A percentile compares a stretch with the other conserved stretches of the same genome.
These are phyloP conservation scores for Lithophane semibrunnea DNA, from an alignment of 2,888 invertebrate species.

Conservation along the genomic window DNA sequence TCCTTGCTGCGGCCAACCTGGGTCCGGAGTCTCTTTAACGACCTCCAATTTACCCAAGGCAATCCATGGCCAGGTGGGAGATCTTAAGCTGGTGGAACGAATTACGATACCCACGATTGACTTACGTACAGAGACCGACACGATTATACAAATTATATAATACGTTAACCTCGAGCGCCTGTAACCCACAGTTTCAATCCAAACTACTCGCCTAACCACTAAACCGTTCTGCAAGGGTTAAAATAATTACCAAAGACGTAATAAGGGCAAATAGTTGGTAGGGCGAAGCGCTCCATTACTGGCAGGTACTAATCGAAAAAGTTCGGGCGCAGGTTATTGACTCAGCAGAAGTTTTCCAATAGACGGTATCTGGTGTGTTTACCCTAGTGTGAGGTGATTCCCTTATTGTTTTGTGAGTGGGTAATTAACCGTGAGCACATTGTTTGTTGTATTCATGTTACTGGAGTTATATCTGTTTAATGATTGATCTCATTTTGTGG, in stretches of 20 bases:
- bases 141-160: background rate
- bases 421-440: conserved; percentile 60
- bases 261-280: conserved; percentile 69
- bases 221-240: conserved; percentile 59
- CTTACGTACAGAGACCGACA: background rate
- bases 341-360: conserved; percentile 76
- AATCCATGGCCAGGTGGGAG: no score
- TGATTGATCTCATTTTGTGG: background rate
- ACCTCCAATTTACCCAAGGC: no score
- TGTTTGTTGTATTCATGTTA: conserved; percentile 17
- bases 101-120: no score
- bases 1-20: no score
- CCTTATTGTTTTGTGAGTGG: conserved; percentile 64
- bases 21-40: no score
- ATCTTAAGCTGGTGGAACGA: no score
- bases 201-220: conserved; percentile 58
- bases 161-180: conserved; percentile 3
- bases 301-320: conserved; percentile 81
- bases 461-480: background rate
- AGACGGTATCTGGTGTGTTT: conserved; percentile 69
- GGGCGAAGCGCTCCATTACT: conserved; percentile 72
- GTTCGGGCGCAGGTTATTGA: conserved; percentile 76
- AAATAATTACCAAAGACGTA: conserved; percentile 70
- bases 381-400: conserved; percentile 63
- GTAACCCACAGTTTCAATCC: conserved; percentile 57